These are phyloP conservation scores for Acrossocheilus fasciatus DNA, from an alignment of 2,797 vertebrate genomes.

Conservation along the genomic window DNA sequence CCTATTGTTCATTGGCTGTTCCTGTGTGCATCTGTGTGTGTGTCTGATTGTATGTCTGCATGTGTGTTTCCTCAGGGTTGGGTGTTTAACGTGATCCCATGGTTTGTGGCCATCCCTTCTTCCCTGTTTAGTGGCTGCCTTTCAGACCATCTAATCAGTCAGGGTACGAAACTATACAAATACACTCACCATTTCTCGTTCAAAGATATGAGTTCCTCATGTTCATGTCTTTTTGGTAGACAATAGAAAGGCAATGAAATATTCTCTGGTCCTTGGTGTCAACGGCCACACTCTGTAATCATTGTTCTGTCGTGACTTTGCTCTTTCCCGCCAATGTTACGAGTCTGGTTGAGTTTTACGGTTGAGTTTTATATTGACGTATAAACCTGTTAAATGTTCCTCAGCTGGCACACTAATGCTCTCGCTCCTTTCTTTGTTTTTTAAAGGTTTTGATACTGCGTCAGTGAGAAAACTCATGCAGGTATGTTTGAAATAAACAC, in stretches of 20 bases:
- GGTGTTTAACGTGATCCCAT: slow-evolving; percentile 97
- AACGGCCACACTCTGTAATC: neutral
- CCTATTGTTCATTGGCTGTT: neutral
- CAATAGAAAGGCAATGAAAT: neutral
- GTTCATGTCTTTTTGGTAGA: neutral
- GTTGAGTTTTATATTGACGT: neutral
- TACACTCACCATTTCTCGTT: neutral
- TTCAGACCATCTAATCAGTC: slow-evolving; percentile 90
- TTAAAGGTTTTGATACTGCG: slow-evolving; percentile 87
- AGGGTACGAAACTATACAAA: slow-evolving; percentile 77
- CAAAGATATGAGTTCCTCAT: neutral
- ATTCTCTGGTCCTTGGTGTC: neutral
- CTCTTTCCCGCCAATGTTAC: neutral
- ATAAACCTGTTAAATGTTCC: slow-evolving; percentile 3
- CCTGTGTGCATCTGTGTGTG: neutral
- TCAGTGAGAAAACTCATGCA: slow-evolving; percentile 95
- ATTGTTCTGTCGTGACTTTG: slow-evolving; percentile 9
- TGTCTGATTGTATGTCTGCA: slow-evolving; percentile 49
- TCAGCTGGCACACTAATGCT: neutral
- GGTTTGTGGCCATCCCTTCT: slow-evolving; percentile 92
- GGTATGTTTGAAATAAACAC: slow-evolving; percentile 74
- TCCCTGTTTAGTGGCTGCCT: slow-evolving; percentile 91
- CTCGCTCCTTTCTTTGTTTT: slow-evolving; percentile 15
- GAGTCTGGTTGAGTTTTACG: slow-evolving; percentile 35
- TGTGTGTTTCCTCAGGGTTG: slow-evolving; percentile 83